Percentiles rank a stretch among this genome's conserved stretches.
Evolutionary conservation across 2,797 vertebrate genomes (phyloP).

Genomic region (Euphonia xanthogaster): DNA sequence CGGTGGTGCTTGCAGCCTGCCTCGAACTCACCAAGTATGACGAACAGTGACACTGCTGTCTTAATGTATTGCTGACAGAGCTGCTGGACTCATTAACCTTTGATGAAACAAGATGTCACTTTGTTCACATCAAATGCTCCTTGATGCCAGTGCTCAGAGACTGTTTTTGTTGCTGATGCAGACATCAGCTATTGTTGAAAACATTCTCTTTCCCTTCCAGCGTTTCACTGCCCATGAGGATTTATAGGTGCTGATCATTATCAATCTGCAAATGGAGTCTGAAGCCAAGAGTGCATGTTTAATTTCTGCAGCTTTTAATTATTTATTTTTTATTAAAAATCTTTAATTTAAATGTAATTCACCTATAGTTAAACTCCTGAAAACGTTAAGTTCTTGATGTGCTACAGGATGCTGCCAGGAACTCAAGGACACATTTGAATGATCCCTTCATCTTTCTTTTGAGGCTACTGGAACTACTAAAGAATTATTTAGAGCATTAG

Average conservation of each 20-base stretch:
- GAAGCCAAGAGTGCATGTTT: neutral
- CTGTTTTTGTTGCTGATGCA: conserved; percentile 47
- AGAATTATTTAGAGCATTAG: neutral
- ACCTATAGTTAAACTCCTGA: neutral
- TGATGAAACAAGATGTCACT: conserved; percentile 65
- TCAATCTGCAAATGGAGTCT: neutral
- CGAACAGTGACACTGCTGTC: conserved; percentile 50
- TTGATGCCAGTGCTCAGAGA: conserved; percentile 48
- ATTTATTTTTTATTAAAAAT: neutral
- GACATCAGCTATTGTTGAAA: conserved; percentile 53
- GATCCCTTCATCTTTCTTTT: neutral
- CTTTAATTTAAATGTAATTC: neutral
- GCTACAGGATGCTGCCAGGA: neutral
- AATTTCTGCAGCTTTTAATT: neutral
- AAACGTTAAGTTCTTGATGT: neutral
- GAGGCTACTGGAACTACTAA: neutral
- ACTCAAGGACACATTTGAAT: neutral
- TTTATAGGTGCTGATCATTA: conserved; percentile 27
- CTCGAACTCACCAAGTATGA: conserved; percentile 1
- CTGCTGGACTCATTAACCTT: conserved; percentile 62
- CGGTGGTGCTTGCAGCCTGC: neutral
- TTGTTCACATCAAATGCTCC: conserved; percentile 61
- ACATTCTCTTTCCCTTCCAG: conserved; percentile 1
- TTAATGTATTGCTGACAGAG: conserved; percentile 58
- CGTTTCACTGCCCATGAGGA: neutral